These are phyloP conservation scores for Trachurus trachurus DNA, from an alignment of 2,797 vertebrate genomes.

Conservation along the genomic window DNA sequence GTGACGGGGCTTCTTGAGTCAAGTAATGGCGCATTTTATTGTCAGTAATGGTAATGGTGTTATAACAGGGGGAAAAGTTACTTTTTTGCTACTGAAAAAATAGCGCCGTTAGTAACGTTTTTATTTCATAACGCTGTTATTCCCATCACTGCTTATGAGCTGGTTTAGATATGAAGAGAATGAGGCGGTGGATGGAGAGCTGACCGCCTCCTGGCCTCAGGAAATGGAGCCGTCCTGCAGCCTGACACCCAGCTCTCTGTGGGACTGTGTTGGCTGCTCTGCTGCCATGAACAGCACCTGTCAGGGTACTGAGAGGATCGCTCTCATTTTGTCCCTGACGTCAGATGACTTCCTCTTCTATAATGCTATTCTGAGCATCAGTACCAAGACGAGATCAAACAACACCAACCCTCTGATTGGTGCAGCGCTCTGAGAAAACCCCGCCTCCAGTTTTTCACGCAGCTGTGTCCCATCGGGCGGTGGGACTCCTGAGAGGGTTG, in stretches of 20 bases:
- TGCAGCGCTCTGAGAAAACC: constrained; percentile 57
- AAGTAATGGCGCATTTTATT: too few species aligned
- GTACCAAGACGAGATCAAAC: constrained; percentile 45
- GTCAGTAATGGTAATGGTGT: too few species aligned
- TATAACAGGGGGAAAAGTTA: too few species aligned
- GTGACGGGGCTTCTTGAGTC: too few species aligned
- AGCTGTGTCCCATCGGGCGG: constrained; percentile 57
- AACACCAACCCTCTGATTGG: background rate
- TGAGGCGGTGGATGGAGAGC: constrained; percentile 13
- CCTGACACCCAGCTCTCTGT: constrained; percentile 37
- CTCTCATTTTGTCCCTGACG: constrained; percentile 21
- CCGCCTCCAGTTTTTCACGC: constrained; percentile 37
- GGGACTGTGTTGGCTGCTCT: constrained; percentile 30
- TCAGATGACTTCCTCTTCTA: constrained; percentile 33
- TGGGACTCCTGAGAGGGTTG: constrained; percentile 46
- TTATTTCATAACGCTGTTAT: too few species aligned
- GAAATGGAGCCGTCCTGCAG: constrained; percentile 34
- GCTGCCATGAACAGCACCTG: constrained; percentile 58
- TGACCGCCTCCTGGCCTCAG: constrained; percentile 52
- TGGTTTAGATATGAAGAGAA: constrained; percentile 25
- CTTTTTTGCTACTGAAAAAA: too few species aligned
- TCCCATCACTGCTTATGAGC: background rate
- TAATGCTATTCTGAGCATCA: constrained; percentile 33
- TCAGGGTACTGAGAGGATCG: constrained; percentile 21
- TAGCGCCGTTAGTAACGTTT: too few species aligned